Conservation (phyloP, 2,888 invertebrate genomes). For the Steromphala cineraria region DNA sequence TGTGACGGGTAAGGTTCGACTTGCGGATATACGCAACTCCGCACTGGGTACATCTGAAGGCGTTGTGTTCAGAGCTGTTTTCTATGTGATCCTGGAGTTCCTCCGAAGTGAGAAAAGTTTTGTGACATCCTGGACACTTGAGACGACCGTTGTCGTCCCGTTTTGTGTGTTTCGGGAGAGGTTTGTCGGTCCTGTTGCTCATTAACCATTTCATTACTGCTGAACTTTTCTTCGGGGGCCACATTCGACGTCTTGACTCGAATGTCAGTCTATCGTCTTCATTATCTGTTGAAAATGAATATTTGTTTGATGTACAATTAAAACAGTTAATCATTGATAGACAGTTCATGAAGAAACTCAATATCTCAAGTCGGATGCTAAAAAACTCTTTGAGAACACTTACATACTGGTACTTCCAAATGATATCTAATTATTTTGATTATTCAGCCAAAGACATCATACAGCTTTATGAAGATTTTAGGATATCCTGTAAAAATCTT, state of each 20-base stretch:
- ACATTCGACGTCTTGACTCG: background rate
- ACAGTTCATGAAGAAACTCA: too few relatives aligned
- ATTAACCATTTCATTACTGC: background rate
- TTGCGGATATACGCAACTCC: constrained; percentile 43
- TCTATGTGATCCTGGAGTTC: constrained; percentile 13
- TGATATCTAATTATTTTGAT: too few relatives aligned
- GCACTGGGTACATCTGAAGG: constrained; percentile 49
- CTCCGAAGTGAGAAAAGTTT: background rate
- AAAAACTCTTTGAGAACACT: too few relatives aligned
- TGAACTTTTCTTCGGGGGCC: background rate
- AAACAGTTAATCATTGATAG: too few relatives aligned
- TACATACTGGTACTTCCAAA: too few relatives aligned
- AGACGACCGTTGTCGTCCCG: background rate
- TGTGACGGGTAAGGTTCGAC: constrained; percentile 52
- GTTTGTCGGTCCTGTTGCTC: background rate
- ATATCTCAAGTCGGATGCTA: too few relatives aligned
- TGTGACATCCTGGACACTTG: constrained; percentile 5
- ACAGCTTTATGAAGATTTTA: too few relatives aligned
- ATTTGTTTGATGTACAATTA: too few relatives aligned
- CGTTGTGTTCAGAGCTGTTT: constrained; percentile 26
- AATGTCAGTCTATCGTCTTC: background rate
- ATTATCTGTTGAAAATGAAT: background rate
- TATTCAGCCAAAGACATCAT: too few relatives aligned
- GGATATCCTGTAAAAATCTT: too few relatives aligned
- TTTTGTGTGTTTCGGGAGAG: background rate